Evolutionary conservation across 2,113 vertebrate genomes (phyloP), one percentile per base, ranked within the genome.

Genomic region (Pavo muticus): DNA sequence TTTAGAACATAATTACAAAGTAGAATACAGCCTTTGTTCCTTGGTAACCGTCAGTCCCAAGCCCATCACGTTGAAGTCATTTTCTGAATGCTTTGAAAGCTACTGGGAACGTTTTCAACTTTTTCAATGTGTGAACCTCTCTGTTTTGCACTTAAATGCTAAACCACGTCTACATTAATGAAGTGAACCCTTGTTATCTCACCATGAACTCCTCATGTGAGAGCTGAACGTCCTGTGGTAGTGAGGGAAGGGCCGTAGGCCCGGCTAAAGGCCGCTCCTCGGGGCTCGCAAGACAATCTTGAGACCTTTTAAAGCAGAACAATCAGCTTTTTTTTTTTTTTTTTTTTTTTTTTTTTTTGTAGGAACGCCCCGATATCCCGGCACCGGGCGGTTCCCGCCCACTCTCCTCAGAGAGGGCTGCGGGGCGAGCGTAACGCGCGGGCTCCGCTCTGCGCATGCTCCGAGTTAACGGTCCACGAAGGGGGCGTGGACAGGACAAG

Each of bases 241-340:
- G 10, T 0, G 37, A 23, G 44, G 1, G 42, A 37, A 6, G 5
- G 6, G 37, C 4, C 8, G 0, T 0, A 30, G 14, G n/a, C 42
- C n/a, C 11, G 9, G 5, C 21, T 20, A 45, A 54, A 30, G 39
- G 17, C 40, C 6, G 71, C 25, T 27, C 19, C 64, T 7, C 10
- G 3, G 35, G 63, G 40, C 6, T 2, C 19, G 2, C 39, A 39
- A 39, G 29, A 2, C 47, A 10, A 3, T 5, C 39, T 39, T 4
- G 47, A 47, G 42, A 29, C 2, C 76, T n/a, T 57, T 65, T 29
- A 59, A 35, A 48, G 24, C 14, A 15, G 17, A 80, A 70, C 47
- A 44, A n/a, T 9, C 9, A 19, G 2, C 0, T 24, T 35, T 8
- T 11, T 37, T 37, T 4, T 30, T 54, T 8, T 17, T 3, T 47